Percentiles rank a stretch among this genome's conserved stretches.
Evolutionary conservation across 2,797 vertebrate species (phyloP).

Genomic region (Catharus ustulatus): DNA sequence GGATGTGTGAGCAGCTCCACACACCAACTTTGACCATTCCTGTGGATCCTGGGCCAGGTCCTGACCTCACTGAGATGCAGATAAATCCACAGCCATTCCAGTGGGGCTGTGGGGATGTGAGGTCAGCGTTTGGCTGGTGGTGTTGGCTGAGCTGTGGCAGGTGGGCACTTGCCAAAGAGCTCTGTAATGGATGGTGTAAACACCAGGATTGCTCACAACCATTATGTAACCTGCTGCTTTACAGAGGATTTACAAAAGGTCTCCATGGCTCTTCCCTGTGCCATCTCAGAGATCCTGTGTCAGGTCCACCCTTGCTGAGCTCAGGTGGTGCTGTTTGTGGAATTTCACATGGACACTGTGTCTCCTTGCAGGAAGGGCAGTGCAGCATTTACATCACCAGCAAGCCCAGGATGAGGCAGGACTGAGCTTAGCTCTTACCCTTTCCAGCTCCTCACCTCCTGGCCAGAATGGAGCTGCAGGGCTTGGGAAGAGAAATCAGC

Average conservation of each 20-base stretch:
- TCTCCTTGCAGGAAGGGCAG: neutral
- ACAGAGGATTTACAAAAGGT: neutral
- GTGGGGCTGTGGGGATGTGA: conserved; percentile 21
- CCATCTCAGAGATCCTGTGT: neutral
- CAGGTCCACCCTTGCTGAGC: neutral
- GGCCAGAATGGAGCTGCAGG: neutral
- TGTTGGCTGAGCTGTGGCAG: conserved; percentile 14
- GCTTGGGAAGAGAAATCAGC: neutral
- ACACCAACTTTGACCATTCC: neutral
- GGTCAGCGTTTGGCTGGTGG: conserved; percentile 39
- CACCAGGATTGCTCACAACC: conserved; percentile 13
- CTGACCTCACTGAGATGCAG: conserved; percentile 40
- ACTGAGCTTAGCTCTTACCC: neutral
- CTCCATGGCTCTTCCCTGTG: neutral
- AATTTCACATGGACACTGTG: neutral
- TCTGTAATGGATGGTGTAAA: conserved; percentile 7
- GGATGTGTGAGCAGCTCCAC: neutral
- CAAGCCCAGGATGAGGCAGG: neutral
- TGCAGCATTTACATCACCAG: neutral
- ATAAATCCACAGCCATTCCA: neutral
- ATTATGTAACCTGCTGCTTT: conserved; percentile 22
- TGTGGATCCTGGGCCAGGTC: neutral
- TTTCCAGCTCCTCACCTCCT: neutral
- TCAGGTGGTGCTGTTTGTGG: neutral
- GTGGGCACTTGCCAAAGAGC: conserved; percentile 50